A percentile compares a stretch with the other conserved stretches of the same genome.
phyloP scores from a whole-genome alignment of 2,797 vertebrate genomes.

The Orestias chungarensis region DNA sequence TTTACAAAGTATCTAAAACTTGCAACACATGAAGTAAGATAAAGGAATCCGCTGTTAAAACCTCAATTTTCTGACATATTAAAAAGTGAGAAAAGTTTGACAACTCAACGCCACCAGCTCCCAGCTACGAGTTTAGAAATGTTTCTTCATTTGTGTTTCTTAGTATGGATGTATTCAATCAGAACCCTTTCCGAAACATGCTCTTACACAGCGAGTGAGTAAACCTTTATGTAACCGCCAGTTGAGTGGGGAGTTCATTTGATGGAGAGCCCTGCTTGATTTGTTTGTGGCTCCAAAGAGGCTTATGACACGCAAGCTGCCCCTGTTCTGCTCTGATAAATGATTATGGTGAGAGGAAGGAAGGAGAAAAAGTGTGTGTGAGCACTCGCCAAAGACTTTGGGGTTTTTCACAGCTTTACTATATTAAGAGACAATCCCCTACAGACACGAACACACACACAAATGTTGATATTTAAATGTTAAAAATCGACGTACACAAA shows the following conservation, averaged over 20 bases:
- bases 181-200: conserved; percentile 69
- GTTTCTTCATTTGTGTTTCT: conserved; percentile 52
- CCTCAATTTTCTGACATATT: conserved; percentile 49
- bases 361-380: conserved; percentile 70
- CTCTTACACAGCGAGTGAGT: conserved; percentile 68
- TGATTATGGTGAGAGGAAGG: conserved; percentile 68
- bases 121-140: conserved; percentile 40
- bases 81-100: conserved; percentile 61
- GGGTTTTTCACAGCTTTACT: conserved; percentile 79
- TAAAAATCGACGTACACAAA: conserved; percentile 40
- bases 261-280: conserved; percentile 76
- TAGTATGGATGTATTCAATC: conserved; percentile 71
- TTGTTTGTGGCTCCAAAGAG: conserved; percentile 82
- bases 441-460: conserved; percentile 50
- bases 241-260: conserved; percentile 71
- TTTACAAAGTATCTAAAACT: background rate
- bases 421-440: conserved; percentile 74
- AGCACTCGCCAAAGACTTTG: conserved; percentile 74
- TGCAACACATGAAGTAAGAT: conserved; percentile 29
- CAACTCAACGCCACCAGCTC: conserved; percentile 29
- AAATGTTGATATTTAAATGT: conserved; percentile 46
- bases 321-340: conserved; percentile 78
- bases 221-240: conserved; percentile 75
- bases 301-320: conserved; percentile 77
- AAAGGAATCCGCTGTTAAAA: conserved; percentile 27